Evolutionary conservation across 2,888 invertebrate species (phyloP), one percentile per base, ranked within the genome.

Genomic region (Tipula vernalis): DNA sequence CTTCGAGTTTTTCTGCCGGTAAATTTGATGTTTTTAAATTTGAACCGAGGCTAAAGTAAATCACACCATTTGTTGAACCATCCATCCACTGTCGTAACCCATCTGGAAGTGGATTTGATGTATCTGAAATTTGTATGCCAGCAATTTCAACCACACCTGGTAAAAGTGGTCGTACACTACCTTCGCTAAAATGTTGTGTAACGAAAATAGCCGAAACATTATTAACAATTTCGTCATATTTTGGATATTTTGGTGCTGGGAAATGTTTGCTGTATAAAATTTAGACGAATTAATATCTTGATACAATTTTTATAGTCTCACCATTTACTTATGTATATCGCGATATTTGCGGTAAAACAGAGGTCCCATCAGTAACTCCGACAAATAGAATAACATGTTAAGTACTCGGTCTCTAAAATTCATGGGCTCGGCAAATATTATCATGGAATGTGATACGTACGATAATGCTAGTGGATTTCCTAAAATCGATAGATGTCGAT

Each of bases 1-100:
- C 51, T 8, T 47, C 13, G 2, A 86, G 42, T 44, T 47, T 42
- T 2, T 89, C 89, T 1, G 85, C 2, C 0, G 90, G 90, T 36
- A 91, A 86, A 71, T 88, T 86, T 85, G 89, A 89, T 85, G 90
- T 90, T 86, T 89, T 90, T 5, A 91, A 36, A 87, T 91, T 91
- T 3, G 91, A 90, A 12, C 93, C 93, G 90, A 93, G 90, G 0
- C 92, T 91, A 87, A 93, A 92, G 88, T 92, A 91, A 28, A 93
- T 90, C 2, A 91, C 92, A 0, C 93, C 93, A 87, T 92, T 89
- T 39, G 89, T 88, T 3, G 92, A 91, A 0, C 89, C 90, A 47
- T 91, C 90, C 5, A 93, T 88, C 85, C 92, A 92, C 15, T 89
- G 88, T 87, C 91, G 89, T 12, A 92, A 89, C 39, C 92, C 86